These are phyloP conservation scores for Leptoteleia sp. DNA, from an alignment of 1,140 invertebrate genomes.

Conservation along the genomic window DNA sequence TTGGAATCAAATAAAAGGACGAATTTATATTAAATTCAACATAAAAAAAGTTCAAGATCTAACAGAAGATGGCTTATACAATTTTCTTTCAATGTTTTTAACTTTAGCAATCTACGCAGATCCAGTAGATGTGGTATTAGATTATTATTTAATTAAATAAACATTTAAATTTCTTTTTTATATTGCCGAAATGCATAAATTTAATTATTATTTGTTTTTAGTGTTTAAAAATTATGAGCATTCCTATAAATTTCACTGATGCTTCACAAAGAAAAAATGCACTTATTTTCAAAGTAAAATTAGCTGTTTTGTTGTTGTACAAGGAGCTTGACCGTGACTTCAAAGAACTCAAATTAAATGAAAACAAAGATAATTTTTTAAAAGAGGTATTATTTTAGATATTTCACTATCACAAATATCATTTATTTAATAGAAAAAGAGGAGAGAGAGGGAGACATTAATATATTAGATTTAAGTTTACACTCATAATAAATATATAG, in stretches of 20 bases:
- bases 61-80: conserved; percentile 76
- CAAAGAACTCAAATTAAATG: conserved; percentile 59
- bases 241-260: conserved; percentile 66
- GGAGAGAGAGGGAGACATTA: too few species aligned
- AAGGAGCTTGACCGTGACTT: conserved; percentile 71
- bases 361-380: conserved; percentile 46
- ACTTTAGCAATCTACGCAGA: conserved; percentile 79
- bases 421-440: neutral
- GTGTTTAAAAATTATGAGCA: conserved; percentile 74
- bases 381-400: conserved; percentile 36
- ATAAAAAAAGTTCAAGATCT: conserved; percentile 78
- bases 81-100: conserved; percentile 80
- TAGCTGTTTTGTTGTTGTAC: conserved; percentile 74
- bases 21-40: conserved; percentile 80
- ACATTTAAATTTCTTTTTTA: too few species aligned
- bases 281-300: conserved; percentile 77
- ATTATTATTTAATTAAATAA: too few species aligned
- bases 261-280: conserved; percentile 58
- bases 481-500: too few species aligned
- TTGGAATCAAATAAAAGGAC: conserved; percentile 81
- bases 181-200: too few species aligned
- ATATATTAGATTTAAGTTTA: too few species aligned
- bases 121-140: conserved; percentile 77
- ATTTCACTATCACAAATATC: neutral
- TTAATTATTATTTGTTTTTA: conserved; percentile 40